Evolutionary conservation across 2,113 vertebrate genomes (phyloP).

Genomic region (Delphinus delphis): DNA sequence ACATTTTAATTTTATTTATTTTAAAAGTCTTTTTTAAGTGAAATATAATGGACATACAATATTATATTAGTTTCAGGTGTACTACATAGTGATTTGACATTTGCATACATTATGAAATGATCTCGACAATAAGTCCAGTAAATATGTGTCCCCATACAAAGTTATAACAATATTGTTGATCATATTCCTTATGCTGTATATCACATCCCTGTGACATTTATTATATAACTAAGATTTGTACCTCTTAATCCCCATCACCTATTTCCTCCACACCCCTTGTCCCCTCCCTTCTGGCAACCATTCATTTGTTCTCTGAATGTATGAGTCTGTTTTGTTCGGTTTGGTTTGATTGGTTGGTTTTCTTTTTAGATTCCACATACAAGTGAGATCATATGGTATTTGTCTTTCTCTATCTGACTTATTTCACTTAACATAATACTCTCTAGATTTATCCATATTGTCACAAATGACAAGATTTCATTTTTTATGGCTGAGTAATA

Average conservation of each 20-base stretch:
- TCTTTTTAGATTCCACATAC: background rate
- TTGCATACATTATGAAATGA: background rate
- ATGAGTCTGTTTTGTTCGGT: background rate
- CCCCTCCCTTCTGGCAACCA: background rate
- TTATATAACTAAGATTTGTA: background rate
- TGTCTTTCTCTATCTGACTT: background rate
- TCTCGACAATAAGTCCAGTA: background rate
- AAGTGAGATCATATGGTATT: background rate
- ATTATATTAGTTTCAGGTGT: background rate
- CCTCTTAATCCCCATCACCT: background rate
- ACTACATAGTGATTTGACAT: background rate
- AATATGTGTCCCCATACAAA: background rate
- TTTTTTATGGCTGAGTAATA: background rate
- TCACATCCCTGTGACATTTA: background rate
- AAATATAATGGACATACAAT: background rate
- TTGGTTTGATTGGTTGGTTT: background rate
- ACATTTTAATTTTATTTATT: background rate
- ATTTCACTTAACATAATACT: background rate
- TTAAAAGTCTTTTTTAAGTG: background rate
- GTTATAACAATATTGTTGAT: background rate
- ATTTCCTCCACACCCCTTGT: background rate
- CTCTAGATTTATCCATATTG: background rate
- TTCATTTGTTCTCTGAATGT: background rate
- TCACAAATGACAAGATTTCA: background rate
- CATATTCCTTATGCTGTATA: background rate